Evolutionary conservation across 2,113 vertebrate genomes (phyloP).

Genomic region (Arenaria interpres): DNA sequence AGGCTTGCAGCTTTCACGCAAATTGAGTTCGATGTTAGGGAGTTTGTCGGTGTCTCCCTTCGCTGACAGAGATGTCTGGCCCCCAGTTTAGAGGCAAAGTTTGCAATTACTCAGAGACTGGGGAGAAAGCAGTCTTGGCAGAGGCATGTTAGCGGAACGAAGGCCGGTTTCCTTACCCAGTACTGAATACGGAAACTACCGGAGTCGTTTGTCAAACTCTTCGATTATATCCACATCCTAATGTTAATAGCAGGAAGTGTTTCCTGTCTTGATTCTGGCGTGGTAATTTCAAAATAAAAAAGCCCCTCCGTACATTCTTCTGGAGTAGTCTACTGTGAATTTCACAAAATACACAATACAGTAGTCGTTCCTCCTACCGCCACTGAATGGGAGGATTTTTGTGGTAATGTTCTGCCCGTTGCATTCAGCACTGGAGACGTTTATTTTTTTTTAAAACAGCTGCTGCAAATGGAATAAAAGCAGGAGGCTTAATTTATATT

Average conservation of each 20-base stretch:
- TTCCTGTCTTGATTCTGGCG: not conserved
- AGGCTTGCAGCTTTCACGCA: not conserved
- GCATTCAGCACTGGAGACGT: not conserved
- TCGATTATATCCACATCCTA: not conserved
- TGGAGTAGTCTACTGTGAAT: not conserved
- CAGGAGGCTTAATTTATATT: not conserved
- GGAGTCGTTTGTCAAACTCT: not conserved
- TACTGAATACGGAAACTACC: not conserved
- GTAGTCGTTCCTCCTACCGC: not conserved
- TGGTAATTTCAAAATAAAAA: not conserved
- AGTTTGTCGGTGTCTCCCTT: not conserved
- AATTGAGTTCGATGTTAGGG: not conserved
- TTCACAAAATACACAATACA: not conserved
- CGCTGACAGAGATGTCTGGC: not conserved
- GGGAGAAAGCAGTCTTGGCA: not conserved
- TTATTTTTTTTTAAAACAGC: not conserved
- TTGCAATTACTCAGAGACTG: not conserved
- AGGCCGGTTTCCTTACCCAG: not conserved
- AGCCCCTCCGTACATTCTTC: not conserved
- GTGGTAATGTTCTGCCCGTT: not conserved
- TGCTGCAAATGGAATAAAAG: not conserved
- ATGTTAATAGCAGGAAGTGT: not conserved
- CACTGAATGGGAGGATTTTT: not conserved
- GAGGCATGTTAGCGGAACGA: rapidly evolving
- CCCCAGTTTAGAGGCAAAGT: not conserved